These are phyloP conservation scores for Leistus spinibarbis DNA, from an alignment of 2,888 invertebrate genomes.

Conservation along the genomic window DNA sequence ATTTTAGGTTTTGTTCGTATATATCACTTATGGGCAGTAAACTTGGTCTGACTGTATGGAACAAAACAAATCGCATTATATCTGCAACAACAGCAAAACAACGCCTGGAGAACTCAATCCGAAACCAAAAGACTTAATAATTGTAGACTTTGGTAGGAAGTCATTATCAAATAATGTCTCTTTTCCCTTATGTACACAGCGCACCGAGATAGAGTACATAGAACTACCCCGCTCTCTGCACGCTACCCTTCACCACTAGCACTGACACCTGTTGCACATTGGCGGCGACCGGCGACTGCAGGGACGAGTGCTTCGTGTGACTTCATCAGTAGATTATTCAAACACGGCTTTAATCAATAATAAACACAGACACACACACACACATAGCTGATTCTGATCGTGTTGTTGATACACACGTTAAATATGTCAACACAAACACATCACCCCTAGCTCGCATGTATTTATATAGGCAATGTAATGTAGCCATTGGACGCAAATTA, in stretches of 20 bases:
- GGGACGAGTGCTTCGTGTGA: neutral
- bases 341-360: conserved; percentile 19
- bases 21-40: neutral
- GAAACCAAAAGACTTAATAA: neutral
- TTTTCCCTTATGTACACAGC: neutral
- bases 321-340: conserved; percentile 23
- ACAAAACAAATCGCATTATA: neutral
- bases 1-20: neutral
- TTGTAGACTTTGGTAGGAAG: neutral
- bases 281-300: neutral
- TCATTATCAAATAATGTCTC: neutral
- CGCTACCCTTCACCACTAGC: neutral
- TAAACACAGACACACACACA: conserved; percentile 9
- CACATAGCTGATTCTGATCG: neutral
- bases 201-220: neutral
- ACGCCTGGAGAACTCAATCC: neutral
- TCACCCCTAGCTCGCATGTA: neutral
- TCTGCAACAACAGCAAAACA: neutral
- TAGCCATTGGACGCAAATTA: neutral
- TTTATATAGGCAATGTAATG: neutral
- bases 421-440: conserved; percentile 8
- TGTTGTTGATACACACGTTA: conserved; percentile 6
- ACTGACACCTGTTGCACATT: neutral
- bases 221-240: neutral
- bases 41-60: no score